These are phyloP conservation scores for Limnodromus scolopaceus DNA, from an alignment of 2,797 vertebrate species.

Conservation along the genomic window DNA sequence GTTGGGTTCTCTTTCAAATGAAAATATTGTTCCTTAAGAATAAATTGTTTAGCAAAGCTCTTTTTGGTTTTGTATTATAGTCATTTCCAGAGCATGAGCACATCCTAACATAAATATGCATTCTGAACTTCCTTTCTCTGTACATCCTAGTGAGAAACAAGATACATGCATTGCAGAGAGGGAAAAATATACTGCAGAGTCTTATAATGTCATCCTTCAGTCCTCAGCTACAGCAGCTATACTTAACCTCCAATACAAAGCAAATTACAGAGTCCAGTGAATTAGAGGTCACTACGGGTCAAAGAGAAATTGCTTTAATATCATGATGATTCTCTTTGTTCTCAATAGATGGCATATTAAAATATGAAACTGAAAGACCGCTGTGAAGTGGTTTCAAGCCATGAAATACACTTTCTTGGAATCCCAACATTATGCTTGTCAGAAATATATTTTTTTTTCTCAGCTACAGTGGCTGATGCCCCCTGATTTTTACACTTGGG, in stretches of 20 bases:
- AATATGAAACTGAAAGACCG: constrained; percentile 11
- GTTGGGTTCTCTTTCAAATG: not conserved
- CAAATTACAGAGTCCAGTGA: constrained; percentile 42
- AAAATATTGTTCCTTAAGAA: not conserved
- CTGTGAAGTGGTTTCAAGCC: constrained; percentile 7
- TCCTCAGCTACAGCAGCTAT: not conserved
- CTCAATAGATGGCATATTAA: constrained; percentile 19
- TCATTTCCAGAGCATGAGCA: not conserved
- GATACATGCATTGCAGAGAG: not conserved
- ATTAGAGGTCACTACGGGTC: constrained; percentile 24
- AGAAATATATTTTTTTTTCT: not conserved
- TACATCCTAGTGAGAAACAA: not conserved
- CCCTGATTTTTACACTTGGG: not conserved
- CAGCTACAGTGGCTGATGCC: not conserved
- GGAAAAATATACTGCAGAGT: not conserved
- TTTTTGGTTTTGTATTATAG: not conserved
- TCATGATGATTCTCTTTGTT: constrained; percentile 28
- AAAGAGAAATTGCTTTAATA: constrained; percentile 53
- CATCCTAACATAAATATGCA: not conserved
- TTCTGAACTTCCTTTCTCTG: not conserved
- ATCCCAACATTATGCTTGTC: not conserved
- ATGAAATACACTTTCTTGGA: not conserved
- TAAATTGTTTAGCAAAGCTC: not conserved
- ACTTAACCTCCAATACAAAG: not conserved
- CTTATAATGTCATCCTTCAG: not conserved